These are phyloP conservation scores for Eurois occulta DNA, from an alignment of 2,888 invertebrate genomes.

Conservation along the genomic window DNA sequence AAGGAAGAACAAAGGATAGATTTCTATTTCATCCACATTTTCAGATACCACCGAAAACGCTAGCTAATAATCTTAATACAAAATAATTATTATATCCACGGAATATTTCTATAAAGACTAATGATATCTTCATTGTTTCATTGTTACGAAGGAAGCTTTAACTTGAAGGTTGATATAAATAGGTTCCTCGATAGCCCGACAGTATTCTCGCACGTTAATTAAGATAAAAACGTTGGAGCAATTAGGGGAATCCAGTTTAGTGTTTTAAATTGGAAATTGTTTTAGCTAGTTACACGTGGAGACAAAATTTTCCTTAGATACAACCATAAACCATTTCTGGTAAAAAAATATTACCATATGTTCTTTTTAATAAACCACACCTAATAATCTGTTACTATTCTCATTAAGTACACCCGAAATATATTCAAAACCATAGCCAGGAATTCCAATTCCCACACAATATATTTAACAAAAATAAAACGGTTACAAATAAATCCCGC, in stretches of 20 bases:
- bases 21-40: neutral
- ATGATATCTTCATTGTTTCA: conserved; percentile 36
- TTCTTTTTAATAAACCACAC: neutral
- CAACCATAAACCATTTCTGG: no score
- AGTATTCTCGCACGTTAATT: conserved; percentile 38
- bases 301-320: neutral
- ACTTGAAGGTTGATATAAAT: conserved; percentile 26
- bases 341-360: neutral
- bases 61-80: neutral
- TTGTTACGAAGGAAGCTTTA: conserved; percentile 28
- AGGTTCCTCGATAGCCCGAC: conserved; percentile 13
- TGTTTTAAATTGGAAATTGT: neutral
- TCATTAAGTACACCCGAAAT: neutral
- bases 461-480: conserved; percentile 21
- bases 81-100: neutral
- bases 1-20: neutral
- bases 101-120: conserved; percentile 24
- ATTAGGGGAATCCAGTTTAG: conserved; percentile 25
- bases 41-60: neutral
- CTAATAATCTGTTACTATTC: neutral
- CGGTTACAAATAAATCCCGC: conserved; percentile 11
- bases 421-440: neutral
- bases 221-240: conserved; percentile 29
- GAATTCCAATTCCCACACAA: neutral
- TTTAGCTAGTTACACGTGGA: neutral